Conservation (phyloP, 2,113 vertebrate genomes). For the Vidua macroura region DNA sequence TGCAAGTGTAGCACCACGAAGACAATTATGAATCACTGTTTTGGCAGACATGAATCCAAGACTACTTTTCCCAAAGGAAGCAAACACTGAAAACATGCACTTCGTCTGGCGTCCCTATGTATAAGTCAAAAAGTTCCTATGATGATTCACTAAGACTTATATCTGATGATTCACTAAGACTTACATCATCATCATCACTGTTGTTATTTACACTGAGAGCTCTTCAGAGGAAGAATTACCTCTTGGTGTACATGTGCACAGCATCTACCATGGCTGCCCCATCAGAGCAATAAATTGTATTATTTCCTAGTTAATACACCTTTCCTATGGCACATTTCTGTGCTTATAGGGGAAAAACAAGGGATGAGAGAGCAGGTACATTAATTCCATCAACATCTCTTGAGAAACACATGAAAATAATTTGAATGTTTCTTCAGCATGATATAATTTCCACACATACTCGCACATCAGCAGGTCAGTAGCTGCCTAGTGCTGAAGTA, state of each 20-base stretch:
- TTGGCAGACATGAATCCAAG: background rate
- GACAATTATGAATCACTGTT: background rate
- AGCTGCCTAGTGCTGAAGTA: background rate
- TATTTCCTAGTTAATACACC: background rate
- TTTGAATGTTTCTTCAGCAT: background rate
- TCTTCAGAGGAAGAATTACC: conserved; percentile 10
- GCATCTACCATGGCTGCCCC: background rate
- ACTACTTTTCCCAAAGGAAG: conserved; percentile 18
- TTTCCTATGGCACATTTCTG: background rate
- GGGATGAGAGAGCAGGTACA: background rate
- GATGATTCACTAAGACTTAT: conserved; percentile 18
- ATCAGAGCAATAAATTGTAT: background rate
- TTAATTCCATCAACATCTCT: background rate
- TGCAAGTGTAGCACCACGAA: background rate
- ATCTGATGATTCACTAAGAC: conserved; percentile 22
- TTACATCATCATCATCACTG: background rate
- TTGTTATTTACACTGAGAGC: conserved; percentile 6
- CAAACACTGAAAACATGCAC: background rate
- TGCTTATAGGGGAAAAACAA: background rate
- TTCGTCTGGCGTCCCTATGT: background rate
- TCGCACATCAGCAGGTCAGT: background rate
- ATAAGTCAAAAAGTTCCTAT: conserved; percentile 11
- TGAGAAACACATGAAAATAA: background rate
- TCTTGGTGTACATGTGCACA: background rate
- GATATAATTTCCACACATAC: background rate